Conservation (phyloP, 2,113 vertebrate genomes). For the Halcyon malimbica region DNA sequence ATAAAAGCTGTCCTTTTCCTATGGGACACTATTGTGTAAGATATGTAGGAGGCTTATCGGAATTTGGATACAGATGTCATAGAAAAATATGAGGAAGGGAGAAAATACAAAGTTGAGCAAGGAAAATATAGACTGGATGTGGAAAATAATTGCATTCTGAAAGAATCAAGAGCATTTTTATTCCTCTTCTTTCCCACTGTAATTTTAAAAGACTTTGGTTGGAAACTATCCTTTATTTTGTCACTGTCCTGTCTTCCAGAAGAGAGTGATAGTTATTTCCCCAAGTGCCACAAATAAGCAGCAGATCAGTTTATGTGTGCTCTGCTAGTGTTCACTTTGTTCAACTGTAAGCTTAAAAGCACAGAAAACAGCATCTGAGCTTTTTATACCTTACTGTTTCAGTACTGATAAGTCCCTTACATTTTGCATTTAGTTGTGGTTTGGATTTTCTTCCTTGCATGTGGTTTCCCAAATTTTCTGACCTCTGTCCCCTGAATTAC, state of each 20-base stretch:
- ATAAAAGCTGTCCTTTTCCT: neutral
- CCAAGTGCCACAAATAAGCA: neutral
- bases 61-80: neutral
- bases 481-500: neutral
- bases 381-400: neutral
- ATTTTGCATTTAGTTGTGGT: neutral
- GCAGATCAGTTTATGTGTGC: neutral
- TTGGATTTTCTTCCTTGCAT: neutral
- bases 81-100: neutral
- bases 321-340: neutral
- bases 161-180: neutral
- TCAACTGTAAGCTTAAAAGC: neutral
- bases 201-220: neutral
- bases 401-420: neutral
- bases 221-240: neutral
- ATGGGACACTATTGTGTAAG: neutral
- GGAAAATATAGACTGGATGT: neutral
- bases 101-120: neutral
- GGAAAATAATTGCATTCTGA: neutral
- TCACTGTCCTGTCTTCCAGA: neutral
- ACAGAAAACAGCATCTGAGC: neutral
- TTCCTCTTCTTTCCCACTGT: neutral
- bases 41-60: neutral
- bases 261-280: neutral
- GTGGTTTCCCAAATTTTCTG: neutral